Evolutionary conservation across 2,113 vertebrate species (phyloP).

Genomic region (human): GRCh38 chr7:114080001-114080500

Average conservation of each 20-base stretch:
- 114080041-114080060: background rate
- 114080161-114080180: background rate
- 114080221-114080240: background rate
- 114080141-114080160: background rate
- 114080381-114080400: background rate
- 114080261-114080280: background rate
- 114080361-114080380: background rate
- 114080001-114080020: background rate
- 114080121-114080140: background rate
- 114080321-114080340: background rate
- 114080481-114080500: slow-evolving; percentile 2
- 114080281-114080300: background rate
- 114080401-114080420: slow-evolving; percentile 3
- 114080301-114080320: background rate
- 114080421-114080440: slow-evolving; percentile 14
- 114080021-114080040: background rate
- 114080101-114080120: background rate
- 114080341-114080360: slow-evolving; percentile 22
- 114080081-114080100: background rate
- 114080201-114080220: background rate
- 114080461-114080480: slow-evolving; percentile 32
- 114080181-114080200: background rate
- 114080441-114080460: background rate
- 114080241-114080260: slow-evolving; percentile 9
- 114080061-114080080: background rate